Base-by-base conservation (phyloP, 30 jellyfish, hydroid and myxozoan species). In the Aurelia coerulea region DNA sequence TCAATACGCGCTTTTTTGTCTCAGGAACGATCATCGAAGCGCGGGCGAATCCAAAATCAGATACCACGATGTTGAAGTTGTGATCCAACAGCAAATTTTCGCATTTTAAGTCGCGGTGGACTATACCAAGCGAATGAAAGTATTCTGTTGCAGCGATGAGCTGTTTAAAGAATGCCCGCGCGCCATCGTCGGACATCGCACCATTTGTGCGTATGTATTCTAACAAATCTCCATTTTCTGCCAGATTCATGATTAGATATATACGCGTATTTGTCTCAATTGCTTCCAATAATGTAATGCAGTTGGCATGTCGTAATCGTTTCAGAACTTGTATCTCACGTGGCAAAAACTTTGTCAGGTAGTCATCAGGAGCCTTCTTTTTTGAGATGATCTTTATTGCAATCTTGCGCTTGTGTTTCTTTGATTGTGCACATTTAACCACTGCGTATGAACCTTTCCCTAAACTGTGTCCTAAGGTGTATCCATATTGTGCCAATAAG, bases 381-480 rank as follows among this genome's bases (percentile, higher is more conserved):
- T 95, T 95, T 23, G 99, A 95, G n/a, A 95, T 95, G 35, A 95
- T 95, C 64, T 95, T 95, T 33, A 95, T 95, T 17, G 99, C 99
- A 0, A 95, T 97, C 39, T 78, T 80, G 39, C 97, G 68, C 79
- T 82, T 85, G 73, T 95, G 99, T 83, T 90, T 90, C 72, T 89
- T 95, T 19, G 99, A 95, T 37, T 80, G 89, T 64, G 99, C 99
- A 63, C 95, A 42, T 49, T 96, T 82, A 17, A 95, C 99, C 29
- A 95, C 89, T 19, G 99, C 99, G 73, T 95, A 95, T 23, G 98
- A 90, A 19, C 99, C 99, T 85, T 95, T 95, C 49, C 99, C 99
- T 34, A 95, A 85, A 50, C 91, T 96, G 62, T 88, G 97, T 8
- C 99, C 99, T 7, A 95, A 85, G 9, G 86, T 70, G 76, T 95